Evolutionary conservation across 2,797 vertebrate genomes (phyloP).

Genomic region (Anguilla obscura): DNA sequence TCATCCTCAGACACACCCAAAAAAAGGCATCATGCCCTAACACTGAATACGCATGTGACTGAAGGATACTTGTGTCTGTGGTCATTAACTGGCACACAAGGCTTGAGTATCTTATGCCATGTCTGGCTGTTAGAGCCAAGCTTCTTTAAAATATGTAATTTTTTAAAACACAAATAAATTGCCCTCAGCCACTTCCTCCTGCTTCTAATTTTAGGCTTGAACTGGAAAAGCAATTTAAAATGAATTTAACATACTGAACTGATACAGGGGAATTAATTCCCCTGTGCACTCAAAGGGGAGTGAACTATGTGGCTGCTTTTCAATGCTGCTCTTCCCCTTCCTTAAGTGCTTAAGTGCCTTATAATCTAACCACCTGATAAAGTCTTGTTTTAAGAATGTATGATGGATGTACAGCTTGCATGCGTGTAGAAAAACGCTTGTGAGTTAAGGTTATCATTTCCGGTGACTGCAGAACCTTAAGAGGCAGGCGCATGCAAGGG

Average conservation of each 20-base stretch:
- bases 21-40: background rate
- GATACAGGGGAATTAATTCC: background rate
- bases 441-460: background rate
- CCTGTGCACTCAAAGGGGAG: background rate
- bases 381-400: background rate
- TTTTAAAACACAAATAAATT: background rate
- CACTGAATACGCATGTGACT: background rate
- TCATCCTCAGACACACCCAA: background rate
- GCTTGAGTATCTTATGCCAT: background rate
- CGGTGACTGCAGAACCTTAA: background rate
- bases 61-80: background rate
- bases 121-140: background rate
- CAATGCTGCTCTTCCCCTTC: background rate
- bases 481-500: conserved; percentile 32
- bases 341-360: background rate
- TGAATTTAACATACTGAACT: conserved; percentile 7
- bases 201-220: conserved; percentile 9
- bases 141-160: background rate
- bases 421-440: conserved; percentile 30
- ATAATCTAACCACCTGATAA: background rate
- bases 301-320: background rate
- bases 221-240: conserved; percentile 3
- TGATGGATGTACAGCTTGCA: conserved; percentile 24
- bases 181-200: background rate
- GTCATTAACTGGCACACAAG: background rate